These are phyloP conservation scores for Stylophora pistillata DNA, from an alignment of 64 coral and sea anemone genomes.

Conservation along the genomic window DNA sequence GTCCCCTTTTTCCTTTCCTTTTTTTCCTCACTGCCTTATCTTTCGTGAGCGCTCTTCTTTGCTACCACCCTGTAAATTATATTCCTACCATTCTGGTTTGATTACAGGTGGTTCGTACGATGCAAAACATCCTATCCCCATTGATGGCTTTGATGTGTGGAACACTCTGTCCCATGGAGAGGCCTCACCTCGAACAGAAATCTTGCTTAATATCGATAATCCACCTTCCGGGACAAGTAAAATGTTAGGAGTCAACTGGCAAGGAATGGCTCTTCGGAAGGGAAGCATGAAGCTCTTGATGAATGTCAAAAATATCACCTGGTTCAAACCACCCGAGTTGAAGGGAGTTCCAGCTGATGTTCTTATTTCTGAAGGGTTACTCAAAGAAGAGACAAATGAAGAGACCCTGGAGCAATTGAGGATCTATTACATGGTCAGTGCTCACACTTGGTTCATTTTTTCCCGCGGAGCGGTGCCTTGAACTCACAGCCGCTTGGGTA, in stretches of 20 bases:
- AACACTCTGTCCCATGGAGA: slow-evolving; percentile 52
- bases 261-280: slow-evolving; percentile 67
- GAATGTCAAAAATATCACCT: slow-evolving; percentile 67
- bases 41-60: no score
- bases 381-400: no score
- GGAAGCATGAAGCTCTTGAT: slow-evolving; percentile 84
- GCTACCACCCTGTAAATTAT: no score
- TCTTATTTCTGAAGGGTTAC: no score
- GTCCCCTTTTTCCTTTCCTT: no score
- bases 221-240: neutral
- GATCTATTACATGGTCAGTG: no score
- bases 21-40: no score
- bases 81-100: neutral
- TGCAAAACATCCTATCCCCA: slow-evolving; percentile 30
- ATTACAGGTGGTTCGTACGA: slow-evolving; percentile 21
- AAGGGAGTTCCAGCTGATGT: neutral
- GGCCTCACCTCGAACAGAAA: slow-evolving; percentile 75
- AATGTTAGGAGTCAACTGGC: neutral
- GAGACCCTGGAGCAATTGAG: no score
- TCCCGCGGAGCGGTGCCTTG: no score
- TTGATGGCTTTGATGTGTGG: slow-evolving; percentile 85
- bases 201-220: slow-evolving; percentile 80
- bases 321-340: slow-evolving; percentile 80
- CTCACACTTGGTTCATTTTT: no score
- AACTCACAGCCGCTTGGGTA: no score